Evolutionary conservation across 2,888 invertebrate species (phyloP), one percentile per base, ranked within the genome.

Genomic region (Ennomos erosarius): DNA sequence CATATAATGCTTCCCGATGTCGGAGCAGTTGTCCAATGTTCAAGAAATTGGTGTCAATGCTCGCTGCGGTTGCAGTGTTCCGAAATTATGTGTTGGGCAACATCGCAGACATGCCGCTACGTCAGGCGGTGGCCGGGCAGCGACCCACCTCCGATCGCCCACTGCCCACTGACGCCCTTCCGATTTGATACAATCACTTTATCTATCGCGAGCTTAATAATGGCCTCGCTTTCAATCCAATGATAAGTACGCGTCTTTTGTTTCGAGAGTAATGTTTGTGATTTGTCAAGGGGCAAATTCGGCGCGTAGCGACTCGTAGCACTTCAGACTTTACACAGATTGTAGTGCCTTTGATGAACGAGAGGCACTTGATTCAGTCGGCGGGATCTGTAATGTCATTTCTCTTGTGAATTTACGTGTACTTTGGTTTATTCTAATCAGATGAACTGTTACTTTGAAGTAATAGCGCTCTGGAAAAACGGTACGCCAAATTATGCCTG

Each of bases 11-110:
- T 76, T 76, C 67, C 68, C 68, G 76, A 84, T 82, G 70, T 73
- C 64, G 65, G 75, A 81, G 74, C 74, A 78, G 78, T 80, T 79
- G 81, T 85, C 82, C 82, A 78, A 83, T 84, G 82, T 82, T 80
- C 82, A 81, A 82, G 79, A 86, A 83, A 90, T 89, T 82, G 88
- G 89, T 90, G 91, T 91, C 91, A 92, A 88, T 88, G 91, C 78
- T 90, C 90, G 89, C 90, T 90, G 90, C 86, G 89, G 89, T 90
- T 88, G 88, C 88, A 89, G 76, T 87, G 88, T 87, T 88, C 90
- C 88, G 84, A 90, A 89, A 90, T 88, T 78, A 85, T 83, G 84
- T 87, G 87, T 91, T 90, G 83, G 75, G 90, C 85, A 90, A 91
- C 78, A 76, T 74, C 71, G 74, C 69, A 70, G 71, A 70, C 74